These are phyloP conservation scores for Araneus ventricosus DNA, from an alignment of 1,140 invertebrate genomes.

Conservation along the genomic window DNA sequence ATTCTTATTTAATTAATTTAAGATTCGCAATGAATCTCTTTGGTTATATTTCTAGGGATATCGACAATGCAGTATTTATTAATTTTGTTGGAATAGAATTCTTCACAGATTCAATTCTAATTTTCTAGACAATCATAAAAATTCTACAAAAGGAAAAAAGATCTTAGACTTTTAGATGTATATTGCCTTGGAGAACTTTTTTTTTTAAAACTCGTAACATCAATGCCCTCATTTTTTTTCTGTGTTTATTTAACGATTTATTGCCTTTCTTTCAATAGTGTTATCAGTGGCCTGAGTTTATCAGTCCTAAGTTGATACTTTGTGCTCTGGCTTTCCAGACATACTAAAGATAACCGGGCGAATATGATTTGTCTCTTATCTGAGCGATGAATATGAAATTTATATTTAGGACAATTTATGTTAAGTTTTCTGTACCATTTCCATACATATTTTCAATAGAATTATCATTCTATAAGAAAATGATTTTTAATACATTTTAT, in stretches of 20 bases:
- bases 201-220: background rate
- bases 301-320: conserved; percentile 54
- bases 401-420: background rate
- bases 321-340: conserved; percentile 47
- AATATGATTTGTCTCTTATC: background rate
- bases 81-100: too few species aligned
- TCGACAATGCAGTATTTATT: too few species aligned
- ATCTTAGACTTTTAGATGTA: background rate
- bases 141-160: background rate
- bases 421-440: background rate
- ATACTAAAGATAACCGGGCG: conserved; percentile 32
- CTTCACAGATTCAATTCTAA: too few species aligned
- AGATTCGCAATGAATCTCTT: too few species aligned
- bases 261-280: conserved; percentile 54
- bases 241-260: conserved; percentile 45
- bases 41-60: too few species aligned
- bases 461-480: too few species aligned
- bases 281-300: conserved; percentile 44
- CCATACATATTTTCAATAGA: background rate
- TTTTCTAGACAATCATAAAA: too few species aligned
- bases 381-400: background rate
- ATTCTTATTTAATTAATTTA: too few species aligned
- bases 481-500: too few species aligned
- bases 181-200: background rate
- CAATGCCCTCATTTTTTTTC: conserved; percentile 43